Base-by-base conservation (phyloP, 2,888 invertebrate species). In the Agrilus mali region DNA sequence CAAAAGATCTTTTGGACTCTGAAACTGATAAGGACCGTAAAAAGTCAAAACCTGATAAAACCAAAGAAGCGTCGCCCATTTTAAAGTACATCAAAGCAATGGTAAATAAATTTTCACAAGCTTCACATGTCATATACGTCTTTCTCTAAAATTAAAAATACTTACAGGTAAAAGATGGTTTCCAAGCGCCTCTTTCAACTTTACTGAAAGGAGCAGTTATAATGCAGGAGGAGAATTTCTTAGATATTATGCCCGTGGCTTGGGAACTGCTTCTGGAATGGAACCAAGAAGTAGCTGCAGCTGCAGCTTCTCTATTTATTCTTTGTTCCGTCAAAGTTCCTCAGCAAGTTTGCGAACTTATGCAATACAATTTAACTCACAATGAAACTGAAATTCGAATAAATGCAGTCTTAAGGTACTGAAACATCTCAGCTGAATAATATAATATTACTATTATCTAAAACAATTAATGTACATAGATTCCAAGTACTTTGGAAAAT, bases 401-500 rank as follows among this genome's bases (percentile, higher is more conserved):
- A 52, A 84, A 82, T 53, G 86, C 90, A 2, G 80, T 92, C 48
- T 71, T 88, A 47, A 75, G 83, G 77, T 80, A 59, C n/a, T n/a
- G n/a, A n/a, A 50, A 38, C 37, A 20, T 6, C 7, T 38, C 27
- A 36, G 5, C 42, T 38, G 10, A 36, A 16, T 22, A 41, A 22
- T 22, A 15, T 15, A 22, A 8, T 8, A 7, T 36, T 20, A n/a
- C 4, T 1, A 3, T 7, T 12, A 40, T 20, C 37, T 12, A 32
- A 36, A n/a, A n/a, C n/a, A n/a, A 33, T 38, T 22, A 17, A 40
- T 40, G 34, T 20, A 48, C 10, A 20, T 45, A 79, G 88, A 47
- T 95, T 93, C 67, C 87, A 94, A 75, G 86, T 90, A 1, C 74
- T 98, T 51, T 98, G 97, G 97, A 90, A 93, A 60, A 81, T 92